phyloP scores from a whole-genome alignment of 1,140 invertebrate genomes.

The Formica exsecta region DNA sequence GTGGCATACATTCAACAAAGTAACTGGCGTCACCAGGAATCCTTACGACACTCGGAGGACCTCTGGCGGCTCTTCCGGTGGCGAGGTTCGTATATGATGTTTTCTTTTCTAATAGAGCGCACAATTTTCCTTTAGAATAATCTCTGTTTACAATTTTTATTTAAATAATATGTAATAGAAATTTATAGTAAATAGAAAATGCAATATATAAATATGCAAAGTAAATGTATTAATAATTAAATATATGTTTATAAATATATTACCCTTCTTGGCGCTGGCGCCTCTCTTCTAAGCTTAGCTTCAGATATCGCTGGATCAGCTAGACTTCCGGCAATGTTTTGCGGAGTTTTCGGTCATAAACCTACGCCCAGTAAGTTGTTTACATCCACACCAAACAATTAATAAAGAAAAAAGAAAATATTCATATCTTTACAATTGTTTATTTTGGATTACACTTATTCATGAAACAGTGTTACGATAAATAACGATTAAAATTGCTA shows the following conservation, averaged over 20 bases:
- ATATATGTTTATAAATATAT: too few relatives aligned
- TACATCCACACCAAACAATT: not conserved
- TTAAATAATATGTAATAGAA: not conserved
- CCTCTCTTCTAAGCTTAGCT: constrained; percentile 93
- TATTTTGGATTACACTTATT: not conserved
- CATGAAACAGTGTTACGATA: not conserved
- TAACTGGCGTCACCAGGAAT: constrained; percentile 95
- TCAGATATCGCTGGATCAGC: constrained; percentile 95
- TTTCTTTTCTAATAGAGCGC: not conserved
- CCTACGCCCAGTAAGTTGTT: constrained; percentile 88
- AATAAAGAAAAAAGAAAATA: not conserved
- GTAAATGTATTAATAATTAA: too few relatives aligned
- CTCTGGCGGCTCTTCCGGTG: constrained; percentile 87
- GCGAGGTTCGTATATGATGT: constrained; percentile 77
- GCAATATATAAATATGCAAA: not conserved
- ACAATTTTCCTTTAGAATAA: not conserved
- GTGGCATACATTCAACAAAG: constrained; percentile 95
- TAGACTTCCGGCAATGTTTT: constrained; percentile 94
- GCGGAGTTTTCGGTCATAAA: constrained; percentile 95
- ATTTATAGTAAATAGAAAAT: not conserved
- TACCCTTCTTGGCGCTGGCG: constrained; percentile 90
- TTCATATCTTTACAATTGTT: not conserved
- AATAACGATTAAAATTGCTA: not conserved
- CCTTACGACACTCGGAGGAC: constrained; percentile 94
- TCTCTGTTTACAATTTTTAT: not conserved